phyloP scores from a whole-genome alignment of 1,140 invertebrate genomes.

The Asobara japonica region DNA sequence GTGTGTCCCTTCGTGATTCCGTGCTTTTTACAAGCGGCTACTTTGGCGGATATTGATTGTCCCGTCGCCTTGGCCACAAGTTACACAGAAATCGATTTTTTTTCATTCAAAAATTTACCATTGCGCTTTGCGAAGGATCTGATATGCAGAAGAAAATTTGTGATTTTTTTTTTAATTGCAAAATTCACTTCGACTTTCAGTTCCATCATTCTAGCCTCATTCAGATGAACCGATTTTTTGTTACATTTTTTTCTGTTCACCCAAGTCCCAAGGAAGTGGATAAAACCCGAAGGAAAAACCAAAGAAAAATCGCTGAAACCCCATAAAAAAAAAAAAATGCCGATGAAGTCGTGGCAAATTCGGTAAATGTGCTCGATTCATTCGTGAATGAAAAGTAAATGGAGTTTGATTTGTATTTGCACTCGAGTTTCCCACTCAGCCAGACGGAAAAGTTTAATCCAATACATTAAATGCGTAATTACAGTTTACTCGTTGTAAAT shows the following conservation, averaged over 20 bases:
- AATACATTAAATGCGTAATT: conserved; percentile 5
- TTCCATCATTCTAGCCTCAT: too few species aligned
- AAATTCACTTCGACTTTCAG: too few species aligned
- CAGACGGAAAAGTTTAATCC: background rate
- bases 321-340: too few species aligned
- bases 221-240: too few species aligned
- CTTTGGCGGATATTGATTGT: conserved; percentile 12
- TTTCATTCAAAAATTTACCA: too few species aligned
- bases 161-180: too few species aligned
- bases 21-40: background rate
- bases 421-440: background rate
- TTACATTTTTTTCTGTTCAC: too few species aligned
- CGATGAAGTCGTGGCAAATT: background rate
- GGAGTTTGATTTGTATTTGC: background rate
- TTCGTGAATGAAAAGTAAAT: background rate
- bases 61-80: background rate
- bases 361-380: background rate
- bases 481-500: conserved; percentile 4
- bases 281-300: too few species aligned
- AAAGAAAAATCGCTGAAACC: too few species aligned
- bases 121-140: too few species aligned
- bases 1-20: conserved; percentile 1
- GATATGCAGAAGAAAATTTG: too few species aligned
- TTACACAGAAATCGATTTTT: background rate
- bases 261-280: too few species aligned